Evolutionary conservation across 2,888 invertebrate species (phyloP).

Genomic region (Eupithecia subfuscata): DNA sequence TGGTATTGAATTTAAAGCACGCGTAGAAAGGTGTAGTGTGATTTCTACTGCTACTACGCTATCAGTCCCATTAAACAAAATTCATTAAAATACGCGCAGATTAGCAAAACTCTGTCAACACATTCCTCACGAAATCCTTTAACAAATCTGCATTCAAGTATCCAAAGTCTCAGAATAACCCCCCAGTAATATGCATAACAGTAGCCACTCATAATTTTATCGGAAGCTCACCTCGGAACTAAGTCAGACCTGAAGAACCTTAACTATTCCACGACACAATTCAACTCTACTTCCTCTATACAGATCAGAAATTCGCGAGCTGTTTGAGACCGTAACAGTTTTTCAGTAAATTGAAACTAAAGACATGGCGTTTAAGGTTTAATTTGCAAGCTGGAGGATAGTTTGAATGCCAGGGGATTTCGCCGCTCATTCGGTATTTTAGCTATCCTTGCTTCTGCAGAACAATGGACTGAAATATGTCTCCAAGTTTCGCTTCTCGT

Average conservation of each 20-base stretch:
- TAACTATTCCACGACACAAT: conserved; percentile 50
- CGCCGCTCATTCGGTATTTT: conserved; percentile 61
- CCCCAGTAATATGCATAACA: conserved; percentile 33
- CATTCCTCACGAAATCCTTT: conserved; percentile 1
- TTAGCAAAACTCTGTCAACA: neutral
- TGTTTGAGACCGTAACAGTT: conserved; percentile 12
- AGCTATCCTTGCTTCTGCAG: conserved; percentile 55
- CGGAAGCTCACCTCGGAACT: conserved; percentile 48
- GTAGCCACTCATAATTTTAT: conserved; percentile 52
- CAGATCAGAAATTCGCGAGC: conserved; percentile 23
- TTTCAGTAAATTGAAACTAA: conserved; percentile 51
- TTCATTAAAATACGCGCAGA: neutral
- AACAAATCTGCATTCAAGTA: neutral
- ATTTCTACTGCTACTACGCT: neutral
- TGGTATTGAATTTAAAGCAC: no score
- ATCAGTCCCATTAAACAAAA: neutral
- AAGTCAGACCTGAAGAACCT: conserved; percentile 53
- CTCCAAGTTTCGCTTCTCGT: conserved; percentile 14
- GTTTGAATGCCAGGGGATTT: conserved; percentile 56
- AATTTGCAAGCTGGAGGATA: conserved; percentile 48
- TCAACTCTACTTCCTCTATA: conserved; percentile 11
- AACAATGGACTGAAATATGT: conserved; percentile 56
- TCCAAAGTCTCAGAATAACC: conserved; percentile 11
- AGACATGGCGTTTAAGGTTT: conserved; percentile 48
- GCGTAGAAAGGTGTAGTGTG: no score